A percentile compares a stretch with the other conserved stretches of the same genome.
Evolutionary conservation across 2,797 vertebrate species (phyloP).

Genomic region (Chloroceryle inda): DNA sequence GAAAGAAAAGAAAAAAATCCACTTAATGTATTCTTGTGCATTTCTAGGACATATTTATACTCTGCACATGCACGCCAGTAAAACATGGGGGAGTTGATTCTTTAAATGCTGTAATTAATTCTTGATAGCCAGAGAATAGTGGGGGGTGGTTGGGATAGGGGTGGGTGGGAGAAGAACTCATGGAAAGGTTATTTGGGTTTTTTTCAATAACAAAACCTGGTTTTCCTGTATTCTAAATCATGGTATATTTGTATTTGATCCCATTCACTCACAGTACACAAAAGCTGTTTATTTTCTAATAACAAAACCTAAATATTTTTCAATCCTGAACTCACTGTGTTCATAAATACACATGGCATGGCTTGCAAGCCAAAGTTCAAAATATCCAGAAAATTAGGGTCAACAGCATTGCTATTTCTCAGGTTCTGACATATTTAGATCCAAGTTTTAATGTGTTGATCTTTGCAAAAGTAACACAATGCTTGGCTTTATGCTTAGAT

Average conservation of each 20-base stretch:
- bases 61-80: neutral
- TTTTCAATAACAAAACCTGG: neutral
- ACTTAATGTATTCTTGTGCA: neutral
- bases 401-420: neutral
- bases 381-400: neutral
- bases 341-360: neutral
- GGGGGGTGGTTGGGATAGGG: too few species aligned
- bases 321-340: neutral
- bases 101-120: constrained; percentile 25
- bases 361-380: neutral
- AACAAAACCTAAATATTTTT: neutral
- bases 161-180: neutral
- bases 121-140: neutral
- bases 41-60: neutral
- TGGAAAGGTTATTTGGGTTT: neutral
- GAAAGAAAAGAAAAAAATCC: neutral
- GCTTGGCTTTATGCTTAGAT: neutral
- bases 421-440: neutral
- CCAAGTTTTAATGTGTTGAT: neutral
- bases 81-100: neutral
- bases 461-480: neutral
- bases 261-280: neutral
- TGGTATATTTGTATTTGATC: neutral
- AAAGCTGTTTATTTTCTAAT: neutral
- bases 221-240: neutral